A percentile compares a stretch with the other conserved stretches of the same genome.
Evolutionary conservation across 2,113 vertebrate genomes (phyloP).

Genomic region (Apeltes quadracus): DNA sequence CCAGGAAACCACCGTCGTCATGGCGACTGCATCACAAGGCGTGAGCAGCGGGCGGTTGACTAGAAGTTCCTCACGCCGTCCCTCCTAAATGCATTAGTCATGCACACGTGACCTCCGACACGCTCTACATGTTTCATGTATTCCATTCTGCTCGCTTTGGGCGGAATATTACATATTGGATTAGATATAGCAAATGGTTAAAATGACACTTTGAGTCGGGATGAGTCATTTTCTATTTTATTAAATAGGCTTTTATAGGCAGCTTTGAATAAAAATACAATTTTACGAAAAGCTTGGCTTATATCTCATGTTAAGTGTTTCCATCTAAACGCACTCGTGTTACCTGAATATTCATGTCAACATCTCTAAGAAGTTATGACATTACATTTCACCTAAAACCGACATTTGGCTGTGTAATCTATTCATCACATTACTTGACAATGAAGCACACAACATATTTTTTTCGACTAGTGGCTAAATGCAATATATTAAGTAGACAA

Average conservation of each 20-base stretch:
- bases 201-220: constrained; percentile 33
- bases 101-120: constrained; percentile 49
- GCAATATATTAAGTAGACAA: constrained; percentile 26
- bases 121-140: neutral
- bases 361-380: constrained; percentile 57
- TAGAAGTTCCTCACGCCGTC: constrained; percentile 59
- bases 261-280: constrained; percentile 70
- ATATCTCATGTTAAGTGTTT: constrained; percentile 36
- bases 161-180: no score
- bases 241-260: constrained; percentile 70
- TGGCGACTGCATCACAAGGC: constrained; percentile 92
- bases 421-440: constrained; percentile 56
- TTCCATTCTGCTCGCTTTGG: neutral
- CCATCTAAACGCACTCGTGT: constrained; percentile 32
- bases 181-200: neutral
- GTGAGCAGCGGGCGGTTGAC: constrained; percentile 83
- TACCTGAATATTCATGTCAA: constrained; percentile 59
- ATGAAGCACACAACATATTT: constrained; percentile 61
- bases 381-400: constrained; percentile 58
- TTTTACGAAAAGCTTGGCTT: constrained; percentile 50
- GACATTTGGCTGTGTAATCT: constrained; percentile 46
- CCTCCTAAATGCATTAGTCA: constrained; percentile 51
- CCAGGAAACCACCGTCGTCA: constrained; percentile 93
- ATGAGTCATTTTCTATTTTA: constrained; percentile 45
- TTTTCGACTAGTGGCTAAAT: constrained; percentile 40